These are phyloP conservation scores for Marronus borbonicus DNA, from an alignment of 2,888 invertebrate species.

Conservation along the genomic window DNA sequence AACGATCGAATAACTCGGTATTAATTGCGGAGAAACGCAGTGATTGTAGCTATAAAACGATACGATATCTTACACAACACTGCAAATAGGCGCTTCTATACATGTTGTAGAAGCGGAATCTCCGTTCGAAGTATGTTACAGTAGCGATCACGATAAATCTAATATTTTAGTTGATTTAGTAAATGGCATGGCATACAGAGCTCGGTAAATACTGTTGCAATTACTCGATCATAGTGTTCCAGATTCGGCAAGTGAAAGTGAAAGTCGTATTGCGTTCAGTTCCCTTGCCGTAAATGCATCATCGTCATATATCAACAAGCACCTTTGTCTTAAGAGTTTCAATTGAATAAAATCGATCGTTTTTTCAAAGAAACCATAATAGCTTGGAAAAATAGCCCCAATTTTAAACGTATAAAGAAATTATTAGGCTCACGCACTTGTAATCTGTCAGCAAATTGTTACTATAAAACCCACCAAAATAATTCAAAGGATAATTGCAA, in stretches of 20 bases:
- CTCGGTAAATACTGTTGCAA: constrained; percentile 22
- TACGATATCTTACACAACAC: constrained; percentile 22
- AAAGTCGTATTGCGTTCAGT: constrained; percentile 26
- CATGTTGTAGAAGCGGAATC: background rate
- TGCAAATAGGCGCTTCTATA: background rate
- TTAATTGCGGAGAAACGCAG: constrained; percentile 7
- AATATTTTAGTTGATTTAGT: constrained; percentile 29
- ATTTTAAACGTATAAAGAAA: too few species aligned
- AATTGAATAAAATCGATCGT: background rate
- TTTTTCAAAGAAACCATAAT: too few species aligned
- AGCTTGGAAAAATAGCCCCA: too few species aligned
- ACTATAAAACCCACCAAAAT: too few species aligned
- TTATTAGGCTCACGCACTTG: too few species aligned
- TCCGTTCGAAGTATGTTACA: too few species aligned
- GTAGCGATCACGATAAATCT: constrained; percentile 29
- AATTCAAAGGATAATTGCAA: too few species aligned
- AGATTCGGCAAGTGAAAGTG: constrained; percentile 42
- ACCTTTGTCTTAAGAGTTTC: constrained; percentile 5
- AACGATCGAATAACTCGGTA: constrained; percentile 6
- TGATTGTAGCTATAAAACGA: too few species aligned
- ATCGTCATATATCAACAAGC: constrained; percentile 21
- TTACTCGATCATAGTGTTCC: constrained; percentile 32
- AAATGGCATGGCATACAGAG: constrained; percentile 15
- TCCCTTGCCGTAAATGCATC: constrained; percentile 12
- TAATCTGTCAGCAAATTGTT: too few species aligned